phyloP scores from a whole-genome alignment of 2,797 vertebrate species.

The Delichon dasypus region DNA sequence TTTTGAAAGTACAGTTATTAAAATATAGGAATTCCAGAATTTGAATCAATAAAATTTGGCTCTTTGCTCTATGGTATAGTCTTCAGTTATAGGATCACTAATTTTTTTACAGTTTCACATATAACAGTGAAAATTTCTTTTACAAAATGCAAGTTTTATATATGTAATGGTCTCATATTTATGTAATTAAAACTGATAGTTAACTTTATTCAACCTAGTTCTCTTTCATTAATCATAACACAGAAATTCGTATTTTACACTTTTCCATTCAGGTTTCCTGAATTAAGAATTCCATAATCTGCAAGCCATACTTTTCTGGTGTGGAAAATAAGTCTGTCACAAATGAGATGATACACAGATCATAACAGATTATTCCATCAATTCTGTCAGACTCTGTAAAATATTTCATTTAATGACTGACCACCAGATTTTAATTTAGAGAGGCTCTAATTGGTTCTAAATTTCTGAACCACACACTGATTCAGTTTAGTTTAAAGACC shows the following conservation, averaged over 20 bases:
- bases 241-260: not conserved
- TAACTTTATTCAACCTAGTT: not conserved
- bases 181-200: not conserved
- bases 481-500: constrained; percentile 4
- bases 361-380: constrained; percentile 34
- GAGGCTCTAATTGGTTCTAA: not conserved
- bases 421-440: not conserved
- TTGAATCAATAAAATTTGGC: not conserved
- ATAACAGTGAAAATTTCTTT: not conserved
- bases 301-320: not conserved
- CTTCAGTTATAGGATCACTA: not conserved
- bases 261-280: constrained; percentile 16
- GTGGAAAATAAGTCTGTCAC: constrained; percentile 39
- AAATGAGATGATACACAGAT: constrained; percentile 19
- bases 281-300: not conserved
- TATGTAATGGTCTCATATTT: not conserved
- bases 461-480: not conserved
- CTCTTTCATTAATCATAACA: not conserved
- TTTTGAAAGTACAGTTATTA: not conserved
- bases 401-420: constrained; percentile 1
- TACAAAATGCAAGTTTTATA: not conserved
- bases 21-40: not conserved
- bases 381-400: constrained; percentile 31
- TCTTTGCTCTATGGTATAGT: not conserved
- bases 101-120: not conserved